Evolutionary conservation across 2,888 invertebrate species (phyloP).

Genomic region (Cryptus viduatorius): DNA sequence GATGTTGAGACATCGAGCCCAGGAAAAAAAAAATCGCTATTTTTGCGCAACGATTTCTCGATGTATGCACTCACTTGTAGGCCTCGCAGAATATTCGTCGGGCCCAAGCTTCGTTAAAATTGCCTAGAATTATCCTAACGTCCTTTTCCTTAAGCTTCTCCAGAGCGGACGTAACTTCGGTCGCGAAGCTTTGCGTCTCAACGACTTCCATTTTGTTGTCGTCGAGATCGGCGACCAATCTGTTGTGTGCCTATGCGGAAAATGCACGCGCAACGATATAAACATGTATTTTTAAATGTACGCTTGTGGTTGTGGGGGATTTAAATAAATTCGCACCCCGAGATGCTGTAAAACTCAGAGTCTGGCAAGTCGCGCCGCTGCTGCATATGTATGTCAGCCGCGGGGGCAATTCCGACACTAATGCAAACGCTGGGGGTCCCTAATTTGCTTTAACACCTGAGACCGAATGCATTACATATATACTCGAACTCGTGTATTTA

Average conservation of each 20-base stretch:
- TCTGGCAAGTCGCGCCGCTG: neutral
- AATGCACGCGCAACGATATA: constrained; percentile 6
- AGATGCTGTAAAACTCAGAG: neutral
- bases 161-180: constrained; percentile 93
- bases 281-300: neutral
- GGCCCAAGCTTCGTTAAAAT: constrained; percentile 98
- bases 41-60: neutral
- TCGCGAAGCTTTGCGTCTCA: constrained; percentile 96
- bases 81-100: constrained; percentile 95
- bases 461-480: neutral
- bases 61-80: constrained; percentile 86
- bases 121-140: constrained; percentile 97
- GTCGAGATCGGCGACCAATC: constrained; percentile 95
- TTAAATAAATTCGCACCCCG: too few species aligned
- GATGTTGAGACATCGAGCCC: neutral
- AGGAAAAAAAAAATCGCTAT: neutral
- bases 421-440: neutral
- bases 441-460: neutral
- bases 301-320: too few species aligned
- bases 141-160: constrained; percentile 95
- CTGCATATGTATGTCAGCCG: neutral
- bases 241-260: constrained; percentile 92
- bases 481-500: too few species aligned
- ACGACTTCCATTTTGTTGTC: constrained; percentile 92
- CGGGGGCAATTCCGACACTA: neutral